Percentiles rank a stretch among this genome's conserved stretches.
Conservation (phyloP, 23 tunicate genomes). For the Phallusia fumigata region DNA sequence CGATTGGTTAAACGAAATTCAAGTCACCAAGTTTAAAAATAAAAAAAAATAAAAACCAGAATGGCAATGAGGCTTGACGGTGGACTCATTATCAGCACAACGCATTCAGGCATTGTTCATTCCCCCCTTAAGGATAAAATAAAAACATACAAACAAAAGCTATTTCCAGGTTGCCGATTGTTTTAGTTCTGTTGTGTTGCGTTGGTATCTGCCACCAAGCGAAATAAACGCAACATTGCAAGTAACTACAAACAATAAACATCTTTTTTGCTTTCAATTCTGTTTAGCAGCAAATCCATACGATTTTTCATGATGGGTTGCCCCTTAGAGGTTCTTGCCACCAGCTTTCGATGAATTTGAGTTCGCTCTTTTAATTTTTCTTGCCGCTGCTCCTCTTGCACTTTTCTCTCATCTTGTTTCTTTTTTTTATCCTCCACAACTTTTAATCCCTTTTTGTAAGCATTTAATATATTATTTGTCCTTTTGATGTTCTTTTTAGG, state of each 20-base stretch:
- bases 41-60: too few species aligned
- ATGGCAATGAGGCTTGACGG: too few species aligned
- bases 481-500: neutral
- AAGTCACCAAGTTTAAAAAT: too few species aligned
- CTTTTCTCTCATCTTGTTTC: conserved; percentile 22
- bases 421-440: conserved; percentile 17
- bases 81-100: too few species aligned
- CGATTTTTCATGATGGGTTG: conserved; percentile 81
- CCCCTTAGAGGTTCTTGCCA: conserved; percentile 62
- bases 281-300: conserved; percentile 53
- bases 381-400: conserved; percentile 16
- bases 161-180: too few species aligned
- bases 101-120: too few species aligned
- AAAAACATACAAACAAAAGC: too few species aligned
- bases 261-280: conserved; percentile 58
- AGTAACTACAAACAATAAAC: conserved; percentile 28
- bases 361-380: conserved; percentile 39
- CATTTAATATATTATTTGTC: conserved; percentile 27
- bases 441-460: conserved; percentile 26
- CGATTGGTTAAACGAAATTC: too few species aligned
- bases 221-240: too few species aligned
- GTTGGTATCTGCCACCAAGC: too few species aligned
- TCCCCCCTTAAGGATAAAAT: too few species aligned
- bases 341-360: conserved; percentile 39
- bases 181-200: too few species aligned